Evolutionary conservation across 2,888 invertebrate species (phyloP), one percentile per base, ranked within the genome.

Genomic region (Drosophila prolongata): DNA sequence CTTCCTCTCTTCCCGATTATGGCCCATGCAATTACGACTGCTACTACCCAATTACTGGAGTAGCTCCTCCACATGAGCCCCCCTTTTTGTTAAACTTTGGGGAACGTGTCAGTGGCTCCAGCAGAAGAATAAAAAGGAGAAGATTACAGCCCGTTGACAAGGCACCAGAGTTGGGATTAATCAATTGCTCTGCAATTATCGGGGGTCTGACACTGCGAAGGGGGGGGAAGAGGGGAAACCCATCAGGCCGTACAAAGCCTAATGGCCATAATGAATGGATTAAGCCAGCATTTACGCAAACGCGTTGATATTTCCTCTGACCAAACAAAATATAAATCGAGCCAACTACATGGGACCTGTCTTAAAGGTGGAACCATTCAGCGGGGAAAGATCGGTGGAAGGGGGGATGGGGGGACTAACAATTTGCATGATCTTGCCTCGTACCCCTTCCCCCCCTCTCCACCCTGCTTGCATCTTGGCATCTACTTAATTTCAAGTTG

Each of bases 281-380:
- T 89, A 83, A 81, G 78, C 83, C 83, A 81, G 90, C 90, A 83
- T 90, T 90, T 90, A 90, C 83, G 88, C 83, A 87, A 83, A 81
- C 86, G 86, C 89, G 90, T 85, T 90, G 90, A 90, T 88, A 90
- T 89, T 88, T 87, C 76, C 84, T 68, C 79, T 87, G 85, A 76
- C 88, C 79, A 88, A 86, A 90, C 90, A 90, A 80, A 84, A 86
- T 87, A 90, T 90, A 90, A 90, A 90, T 90, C 89, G 90, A 77
- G 88, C 73, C 75, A 79, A 80, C 78, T 74, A 71, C 80, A 74
- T 68, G 65, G 46, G 40, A 47, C 67, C 65, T 55, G 65, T 40
- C 65, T 16, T 2, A 38, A 16, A 16, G 37, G 27, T 13, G 35
- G 62, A 13, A 50, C 61, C 53, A 57, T 59, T 30, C 42, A 11